A percentile compares a stretch with the other conserved stretches of the same genome.
Evolutionary conservation across 2,113 vertebrate species (phyloP).

Genomic region (Myotis lucifugus): DNA sequence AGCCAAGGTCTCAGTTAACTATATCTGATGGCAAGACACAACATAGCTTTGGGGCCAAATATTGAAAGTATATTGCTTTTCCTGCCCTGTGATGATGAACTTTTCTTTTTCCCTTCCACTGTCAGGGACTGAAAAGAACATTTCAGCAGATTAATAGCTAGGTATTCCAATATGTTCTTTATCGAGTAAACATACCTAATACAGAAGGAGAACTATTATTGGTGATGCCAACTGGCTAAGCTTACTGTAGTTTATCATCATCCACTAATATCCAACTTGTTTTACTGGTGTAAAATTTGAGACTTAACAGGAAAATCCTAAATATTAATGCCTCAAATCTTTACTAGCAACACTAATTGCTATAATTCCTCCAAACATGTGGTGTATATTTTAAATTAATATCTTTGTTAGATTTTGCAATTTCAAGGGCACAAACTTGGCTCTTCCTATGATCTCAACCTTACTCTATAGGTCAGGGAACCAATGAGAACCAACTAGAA

Average conservation of each 20-base stretch:
- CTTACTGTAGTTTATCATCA: background rate
- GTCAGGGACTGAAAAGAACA: background rate
- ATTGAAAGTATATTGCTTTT: too few species aligned
- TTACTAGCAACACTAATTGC: background rate
- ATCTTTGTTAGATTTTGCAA: background rate
- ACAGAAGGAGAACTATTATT: background rate
- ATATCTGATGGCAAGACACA: background rate
- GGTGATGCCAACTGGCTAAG: background rate
- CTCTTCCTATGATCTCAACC: background rate
- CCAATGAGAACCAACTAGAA: background rate
- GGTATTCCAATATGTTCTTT: background rate
- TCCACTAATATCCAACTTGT: background rate
- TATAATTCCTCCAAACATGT: background rate
- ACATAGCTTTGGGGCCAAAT: background rate
- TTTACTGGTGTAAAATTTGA: background rate
- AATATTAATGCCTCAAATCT: background rate
- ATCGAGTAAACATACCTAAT: background rate
- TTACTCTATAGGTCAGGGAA: background rate
- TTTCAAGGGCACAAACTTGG: background rate
- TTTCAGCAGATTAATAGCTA: background rate
- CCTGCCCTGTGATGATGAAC: background rate
- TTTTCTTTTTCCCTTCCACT: background rate
- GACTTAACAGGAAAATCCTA: background rate
- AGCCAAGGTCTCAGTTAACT: background rate
- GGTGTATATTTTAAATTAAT: background rate